These are phyloP conservation scores for Enteromius treurensis DNA, from an alignment of 2,797 vertebrate species.

Conservation along the genomic window DNA sequence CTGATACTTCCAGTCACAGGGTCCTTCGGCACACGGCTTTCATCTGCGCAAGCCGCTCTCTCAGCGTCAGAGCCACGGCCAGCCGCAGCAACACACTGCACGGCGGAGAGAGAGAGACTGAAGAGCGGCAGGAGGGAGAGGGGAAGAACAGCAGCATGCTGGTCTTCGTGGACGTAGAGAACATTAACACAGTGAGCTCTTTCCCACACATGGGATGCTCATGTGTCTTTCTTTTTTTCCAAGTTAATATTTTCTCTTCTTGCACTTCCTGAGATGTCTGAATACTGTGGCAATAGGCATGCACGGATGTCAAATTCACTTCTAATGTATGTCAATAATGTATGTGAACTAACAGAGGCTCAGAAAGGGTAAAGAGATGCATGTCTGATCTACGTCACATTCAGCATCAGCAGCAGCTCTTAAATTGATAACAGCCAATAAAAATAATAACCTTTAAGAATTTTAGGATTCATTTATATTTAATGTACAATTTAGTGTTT, in stretches of 20 bases:
- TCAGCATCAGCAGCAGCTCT: no score
- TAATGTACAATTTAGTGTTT: no score
- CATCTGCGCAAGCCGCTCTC: slow-evolving; percentile 94
- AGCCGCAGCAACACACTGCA: slow-evolving; percentile 90
- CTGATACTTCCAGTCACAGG: slow-evolving; percentile 80
- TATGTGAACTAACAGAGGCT: no score
- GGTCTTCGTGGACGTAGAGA: slow-evolving; percentile 95
- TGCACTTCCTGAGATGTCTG: not conserved
- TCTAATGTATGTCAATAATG: not conserved
- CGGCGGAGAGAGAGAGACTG: slow-evolving; percentile 71
- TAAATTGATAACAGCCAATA: no score
- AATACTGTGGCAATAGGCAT: not conserved
- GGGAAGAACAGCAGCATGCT: slow-evolving; percentile 82
- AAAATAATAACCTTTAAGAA: no score
- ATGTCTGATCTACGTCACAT: no score
- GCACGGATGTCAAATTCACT: not conserved
- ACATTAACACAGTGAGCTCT: slow-evolving; percentile 89
- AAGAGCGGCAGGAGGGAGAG: slow-evolving; percentile 58
- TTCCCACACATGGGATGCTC: not conserved
- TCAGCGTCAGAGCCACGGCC: slow-evolving; percentile 86
- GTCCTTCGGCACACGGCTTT: slow-evolving; percentile 94
- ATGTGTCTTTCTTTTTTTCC: not conserved
- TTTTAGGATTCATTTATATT: no score
- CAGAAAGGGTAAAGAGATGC: no score
- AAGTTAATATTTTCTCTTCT: not conserved